These are phyloP conservation scores for Sarcophaga bullata DNA, from an alignment of 1,140 invertebrate species.

Conservation along the genomic window DNA sequence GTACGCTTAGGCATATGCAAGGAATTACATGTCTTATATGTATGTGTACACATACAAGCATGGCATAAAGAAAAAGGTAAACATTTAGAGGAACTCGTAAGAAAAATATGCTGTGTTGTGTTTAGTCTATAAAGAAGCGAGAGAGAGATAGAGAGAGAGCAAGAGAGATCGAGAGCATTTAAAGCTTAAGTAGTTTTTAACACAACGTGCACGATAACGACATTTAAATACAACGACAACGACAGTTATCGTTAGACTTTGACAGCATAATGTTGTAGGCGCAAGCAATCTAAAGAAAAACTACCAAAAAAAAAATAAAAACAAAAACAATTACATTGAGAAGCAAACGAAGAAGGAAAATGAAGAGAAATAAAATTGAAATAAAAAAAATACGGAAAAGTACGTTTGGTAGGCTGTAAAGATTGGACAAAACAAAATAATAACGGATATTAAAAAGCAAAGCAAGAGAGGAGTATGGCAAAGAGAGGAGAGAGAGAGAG, in stretches of 20 bases:
- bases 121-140: background rate
- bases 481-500: background rate
- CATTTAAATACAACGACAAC: slow-evolving; percentile 33
- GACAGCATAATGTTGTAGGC: slow-evolving; percentile 32
- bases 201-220: slow-evolving; percentile 25
- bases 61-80: too few relatives aligned
- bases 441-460: background rate
- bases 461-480: background rate
- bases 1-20: background rate
- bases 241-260: slow-evolving; percentile 41
- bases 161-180: background rate
- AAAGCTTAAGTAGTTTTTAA: background rate
- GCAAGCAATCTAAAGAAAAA: slow-evolving; percentile 15
- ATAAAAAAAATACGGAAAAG: background rate
- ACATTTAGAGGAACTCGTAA: too few relatives aligned
- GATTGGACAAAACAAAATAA: slow-evolving; percentile 32
- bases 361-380: background rate
- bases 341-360: background rate
- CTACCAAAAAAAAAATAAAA: background rate
- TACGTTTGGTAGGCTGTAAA: slow-evolving; percentile 3
- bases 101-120: too few relatives aligned
- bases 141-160: background rate
- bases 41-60: too few relatives aligned
- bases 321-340: background rate
- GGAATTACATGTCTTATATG: background rate